Evolutionary conservation across 2,797 vertebrate species (phyloP), one percentile per base, ranked within the genome.

Genomic region (Salarias fasciatus): DNA sequence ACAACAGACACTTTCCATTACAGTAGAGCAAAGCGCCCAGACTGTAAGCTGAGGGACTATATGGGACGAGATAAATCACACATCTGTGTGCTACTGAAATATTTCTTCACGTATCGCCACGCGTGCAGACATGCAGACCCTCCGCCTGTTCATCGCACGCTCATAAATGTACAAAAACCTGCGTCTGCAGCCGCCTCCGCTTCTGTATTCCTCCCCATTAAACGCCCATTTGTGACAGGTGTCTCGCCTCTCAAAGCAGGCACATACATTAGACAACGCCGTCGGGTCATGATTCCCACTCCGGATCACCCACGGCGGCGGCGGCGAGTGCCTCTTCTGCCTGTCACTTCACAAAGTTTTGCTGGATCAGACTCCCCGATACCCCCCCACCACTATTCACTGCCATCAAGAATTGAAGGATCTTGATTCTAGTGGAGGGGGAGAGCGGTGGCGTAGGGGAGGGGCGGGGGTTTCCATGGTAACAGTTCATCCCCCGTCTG

Each of bases 401-500:
- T 28, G 30, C 69, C 67, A 58, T 79, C 60, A 57, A 57, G 62
- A 71, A 75, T 56, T 6, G 69, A 77, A 51, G 60, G 67, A 70
- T 84, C 67, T 66, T 28, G 52, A 80, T 82, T 72, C 62, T 45
- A 9, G 33, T 35, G 33, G 33, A 6, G 9, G 46, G 61, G 68
- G 63, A 60, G 69, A 69, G 38, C n/a, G n/a, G 49, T 50, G 47
- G 59, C 67, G 70, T 63, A 41, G 38, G 5, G 37, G 4, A 37
- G 38, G n/a, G 9, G 8, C 61, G 50, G 72, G 31, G 10, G 77
- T 91, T 78, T 37, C 80, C 75, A 83, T 82, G 57, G 84, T 68
- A 87, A 88, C 88, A 60, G 70, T 67, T 83, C 77, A 69, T 73
- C 69, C 75, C 61, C 65, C 52, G 58, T 75, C 65, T 68, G 64